Base-by-base conservation (phyloP, 1,140 invertebrate genomes). In the Tribolium castaneum region DNA sequence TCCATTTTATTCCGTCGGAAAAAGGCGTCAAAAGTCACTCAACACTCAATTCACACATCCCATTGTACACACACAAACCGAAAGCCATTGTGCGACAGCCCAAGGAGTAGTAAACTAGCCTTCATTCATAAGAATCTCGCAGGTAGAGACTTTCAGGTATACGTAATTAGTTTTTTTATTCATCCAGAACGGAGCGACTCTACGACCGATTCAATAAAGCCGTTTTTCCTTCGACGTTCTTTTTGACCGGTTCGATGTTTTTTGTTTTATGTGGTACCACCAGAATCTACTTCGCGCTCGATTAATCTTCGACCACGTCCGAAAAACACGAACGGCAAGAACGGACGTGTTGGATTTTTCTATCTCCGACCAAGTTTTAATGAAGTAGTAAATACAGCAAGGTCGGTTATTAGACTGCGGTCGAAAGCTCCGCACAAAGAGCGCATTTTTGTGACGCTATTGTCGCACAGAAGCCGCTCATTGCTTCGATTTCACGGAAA, bases 41-140 rank as follows among this genome's bases (percentile, higher is more conserved):
- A 25, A 30, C 50, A 71, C 70, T 77, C 25, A 59, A 77, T 54
- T 71, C 76, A 73, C 56, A 77, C 45, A 14, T 51, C 45, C 39
- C 70, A 75, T 75, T 50, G 34, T 54, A 52, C 56, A 66, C 30
- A 52, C 78, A 66, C 30, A 51, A 75, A 73, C 75, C 56, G 78
- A 74, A 81, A 77, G 56, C 59, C 80, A 80, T 81, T 81, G 80
- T 82, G 70, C 70, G 70, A 76, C 71, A 78, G 71, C 70, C 76
- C 30, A 66, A 62, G 76, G 77, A 81, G 83, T 83, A 84, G 82
- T 84, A 84, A 80, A 71, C 54, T 62, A 25, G 51, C 62, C 78
- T 85, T 84, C 84, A 85, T 85, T 85, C 84, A 85, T 85, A 85
- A 85, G 84, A 82, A 77, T 80, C 79, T 77, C 77, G 49, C 83